A percentile compares a stretch with the other conserved stretches of the same genome.
Evolutionary conservation across 2,888 invertebrate species (phyloP).

Genomic region (Ypsolopha scabrella): DNA sequence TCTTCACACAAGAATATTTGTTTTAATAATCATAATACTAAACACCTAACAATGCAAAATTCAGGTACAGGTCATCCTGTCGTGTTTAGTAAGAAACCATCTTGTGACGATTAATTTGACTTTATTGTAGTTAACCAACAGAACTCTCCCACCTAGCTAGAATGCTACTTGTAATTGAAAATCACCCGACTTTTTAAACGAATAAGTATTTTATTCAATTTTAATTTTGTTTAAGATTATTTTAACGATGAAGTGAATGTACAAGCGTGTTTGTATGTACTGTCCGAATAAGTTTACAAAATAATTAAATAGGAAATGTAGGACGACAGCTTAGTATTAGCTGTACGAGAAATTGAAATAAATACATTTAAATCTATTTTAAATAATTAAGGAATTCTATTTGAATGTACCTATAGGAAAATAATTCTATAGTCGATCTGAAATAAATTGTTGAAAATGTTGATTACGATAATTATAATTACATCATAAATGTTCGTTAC

Average conservation of each 20-base stretch:
- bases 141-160: background rate
- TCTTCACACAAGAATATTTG: background rate
- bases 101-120: background rate
- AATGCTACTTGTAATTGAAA: background rate
- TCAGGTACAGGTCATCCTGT: background rate
- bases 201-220: slow-evolving; percentile 1
- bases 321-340: background rate
- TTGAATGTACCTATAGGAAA: too few species aligned
- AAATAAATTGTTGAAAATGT: too few species aligned
- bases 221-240: slow-evolving; percentile 4
- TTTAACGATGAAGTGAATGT: slow-evolving; percentile 3
- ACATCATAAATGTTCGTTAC: too few species aligned
- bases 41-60: background rate
- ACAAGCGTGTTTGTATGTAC: slow-evolving; percentile 7
- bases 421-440: too few species aligned
- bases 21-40: background rate
- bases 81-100: background rate
- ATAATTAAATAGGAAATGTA: slow-evolving; percentile 12
- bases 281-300: slow-evolving; percentile 4
- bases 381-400: too few species aligned
- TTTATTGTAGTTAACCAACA: background rate
- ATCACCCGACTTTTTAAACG: background rate
- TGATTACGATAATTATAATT: too few species aligned
- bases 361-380: too few species aligned
- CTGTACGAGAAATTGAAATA: too few species aligned